Evolutionary conservation across 2,113 vertebrate species (phyloP).

Genomic region (Dipodomys stephensi): DNA sequence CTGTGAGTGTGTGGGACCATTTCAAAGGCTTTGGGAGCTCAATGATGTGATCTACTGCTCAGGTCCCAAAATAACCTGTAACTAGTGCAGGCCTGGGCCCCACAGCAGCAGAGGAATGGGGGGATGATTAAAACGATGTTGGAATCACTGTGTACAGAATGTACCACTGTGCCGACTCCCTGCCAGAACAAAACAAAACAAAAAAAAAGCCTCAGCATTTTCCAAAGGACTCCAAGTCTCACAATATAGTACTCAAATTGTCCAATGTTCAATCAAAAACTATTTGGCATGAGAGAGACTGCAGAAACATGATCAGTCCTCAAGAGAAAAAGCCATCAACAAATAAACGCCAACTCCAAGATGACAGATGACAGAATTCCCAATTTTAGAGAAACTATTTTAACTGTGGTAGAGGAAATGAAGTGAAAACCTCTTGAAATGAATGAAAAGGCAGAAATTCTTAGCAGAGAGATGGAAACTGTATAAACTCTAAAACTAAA

Average conservation of each 20-base stretch:
- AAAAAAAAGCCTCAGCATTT: not conserved
- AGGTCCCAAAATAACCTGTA: not conserved
- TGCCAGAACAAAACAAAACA: not conserved
- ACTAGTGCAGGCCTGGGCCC: not conserved
- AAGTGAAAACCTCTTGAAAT: not conserved
- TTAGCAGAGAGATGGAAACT: not conserved
- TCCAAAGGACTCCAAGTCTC: conserved; percentile 8
- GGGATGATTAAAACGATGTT: not conserved
- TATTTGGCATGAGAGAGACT: not conserved
- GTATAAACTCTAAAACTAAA: not conserved
- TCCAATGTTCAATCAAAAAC: not conserved
- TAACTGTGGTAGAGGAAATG: not conserved
- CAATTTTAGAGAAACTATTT: not conserved
- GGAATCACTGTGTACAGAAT: not conserved
- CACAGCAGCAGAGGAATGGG: not conserved
- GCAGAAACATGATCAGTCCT: not conserved
- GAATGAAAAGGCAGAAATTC: not conserved
- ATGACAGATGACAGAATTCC: not conserved
- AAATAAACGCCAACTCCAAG: not conserved
- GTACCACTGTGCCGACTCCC: not conserved
- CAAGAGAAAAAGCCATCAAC: not conserved
- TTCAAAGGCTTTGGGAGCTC: not conserved
- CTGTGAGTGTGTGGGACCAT: not conserved
- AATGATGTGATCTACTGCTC: not conserved
- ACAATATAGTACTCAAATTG: not conserved